Evolutionary conservation across 2,797 vertebrate species (phyloP).

Genomic region (Gobio occitaniae): DNA sequence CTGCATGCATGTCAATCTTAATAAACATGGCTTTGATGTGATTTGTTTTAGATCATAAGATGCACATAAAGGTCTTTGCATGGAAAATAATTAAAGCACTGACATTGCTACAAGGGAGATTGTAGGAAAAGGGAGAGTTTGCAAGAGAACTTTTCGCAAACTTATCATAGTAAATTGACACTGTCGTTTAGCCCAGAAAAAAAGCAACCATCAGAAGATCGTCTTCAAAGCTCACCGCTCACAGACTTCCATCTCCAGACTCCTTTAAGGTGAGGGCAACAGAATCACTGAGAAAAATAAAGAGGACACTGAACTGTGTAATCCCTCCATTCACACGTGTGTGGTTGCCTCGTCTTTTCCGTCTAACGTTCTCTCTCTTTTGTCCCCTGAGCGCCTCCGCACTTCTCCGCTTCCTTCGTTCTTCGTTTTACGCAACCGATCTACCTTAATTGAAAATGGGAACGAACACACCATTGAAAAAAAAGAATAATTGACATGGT

Average conservation of each 20-base stretch:
- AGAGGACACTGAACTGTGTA: conserved; percentile 44
- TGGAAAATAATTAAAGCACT: conserved; percentile 8
- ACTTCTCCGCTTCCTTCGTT: conserved; percentile 43
- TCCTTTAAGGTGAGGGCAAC: not conserved
- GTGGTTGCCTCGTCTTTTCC: conserved; percentile 21
- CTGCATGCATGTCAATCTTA: not conserved
- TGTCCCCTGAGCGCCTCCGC: conserved; percentile 51
- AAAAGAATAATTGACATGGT: conserved; percentile 73
- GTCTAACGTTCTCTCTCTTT: conserved; percentile 6
- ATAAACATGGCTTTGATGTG: conserved; percentile 13
- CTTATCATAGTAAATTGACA: conserved; percentile 15
- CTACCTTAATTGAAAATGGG: conserved; percentile 72
- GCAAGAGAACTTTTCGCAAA: not conserved
- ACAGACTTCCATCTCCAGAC: not conserved
- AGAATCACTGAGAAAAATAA: conserved; percentile 13
- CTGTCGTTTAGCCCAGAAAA: not conserved
- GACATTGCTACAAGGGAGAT: conserved; percentile 10
- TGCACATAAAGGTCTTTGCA: conserved; percentile 7
- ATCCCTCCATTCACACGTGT: conserved; percentile 55
- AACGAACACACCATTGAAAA: conserved; percentile 69
- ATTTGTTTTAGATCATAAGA: conserved; percentile 26
- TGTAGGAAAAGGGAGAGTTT: not conserved
- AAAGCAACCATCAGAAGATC: not conserved
- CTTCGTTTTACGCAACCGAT: conserved; percentile 61
- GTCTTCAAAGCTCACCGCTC: not conserved